Conservation (phyloP, 2,113 vertebrate species). For the Serilophus lunatus region DNA sequence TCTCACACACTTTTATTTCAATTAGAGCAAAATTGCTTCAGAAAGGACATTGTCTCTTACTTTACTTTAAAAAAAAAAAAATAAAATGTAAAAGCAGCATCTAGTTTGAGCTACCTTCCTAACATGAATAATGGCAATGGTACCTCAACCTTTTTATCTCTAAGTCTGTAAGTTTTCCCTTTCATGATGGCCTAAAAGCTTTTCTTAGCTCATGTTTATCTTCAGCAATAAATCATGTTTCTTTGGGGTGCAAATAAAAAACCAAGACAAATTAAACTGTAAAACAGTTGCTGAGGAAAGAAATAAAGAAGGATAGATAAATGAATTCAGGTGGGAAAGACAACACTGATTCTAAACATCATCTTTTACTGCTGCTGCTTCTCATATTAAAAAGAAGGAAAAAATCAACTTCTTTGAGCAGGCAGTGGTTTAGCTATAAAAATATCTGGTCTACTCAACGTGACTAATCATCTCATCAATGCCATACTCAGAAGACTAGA, state of each 20-base stretch:
- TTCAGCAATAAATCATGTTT: slow-evolving; percentile 13
- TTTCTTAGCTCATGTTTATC: neutral
- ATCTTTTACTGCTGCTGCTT: neutral
- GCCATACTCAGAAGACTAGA: neutral
- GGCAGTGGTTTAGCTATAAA: neutral
- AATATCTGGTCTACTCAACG: neutral
- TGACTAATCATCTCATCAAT: neutral
- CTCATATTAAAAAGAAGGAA: neutral
- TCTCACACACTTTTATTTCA: neutral
- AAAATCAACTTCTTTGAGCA: neutral
- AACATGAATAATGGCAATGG: neutral
- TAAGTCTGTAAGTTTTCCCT: neutral
- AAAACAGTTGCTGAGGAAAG: neutral
- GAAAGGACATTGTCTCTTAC: neutral
- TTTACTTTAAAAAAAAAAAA: neutral
- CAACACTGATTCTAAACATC: neutral
- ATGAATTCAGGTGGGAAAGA: neutral
- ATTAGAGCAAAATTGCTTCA: neutral
- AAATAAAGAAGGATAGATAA: neutral
- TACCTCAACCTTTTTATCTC: neutral
- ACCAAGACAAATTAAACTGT: neutral
- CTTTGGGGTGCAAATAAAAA: neutral
- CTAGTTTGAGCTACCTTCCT: neutral
- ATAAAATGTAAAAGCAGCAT: neutral
- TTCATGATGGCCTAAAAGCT: neutral